A percentile compares a stretch with the other conserved stretches of the same genome.
These are phyloP conservation scores for Harpagifer antarcticus DNA, from an alignment of 2,797 vertebrate genomes.

Conservation along the genomic window DNA sequence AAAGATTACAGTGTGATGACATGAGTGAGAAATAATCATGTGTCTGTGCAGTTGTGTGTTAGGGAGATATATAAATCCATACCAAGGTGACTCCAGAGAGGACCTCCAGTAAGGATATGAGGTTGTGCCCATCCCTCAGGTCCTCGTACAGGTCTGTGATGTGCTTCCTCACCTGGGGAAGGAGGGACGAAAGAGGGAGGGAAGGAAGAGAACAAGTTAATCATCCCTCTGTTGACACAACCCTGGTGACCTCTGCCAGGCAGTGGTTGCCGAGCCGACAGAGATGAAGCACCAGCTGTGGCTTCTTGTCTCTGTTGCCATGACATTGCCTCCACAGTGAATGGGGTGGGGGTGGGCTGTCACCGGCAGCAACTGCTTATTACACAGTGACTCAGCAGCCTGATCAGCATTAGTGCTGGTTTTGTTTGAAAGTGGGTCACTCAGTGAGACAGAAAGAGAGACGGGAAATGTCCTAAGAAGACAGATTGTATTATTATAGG, in stretches of 20 bases:
- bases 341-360: background rate
- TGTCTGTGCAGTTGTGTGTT: background rate
- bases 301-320: constrained; percentile 51
- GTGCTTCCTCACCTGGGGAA: constrained; percentile 92
- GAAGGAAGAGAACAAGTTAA: background rate
- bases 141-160: constrained; percentile 96
- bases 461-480: background rate
- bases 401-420: constrained; percentile 9
- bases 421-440: constrained; percentile 38
- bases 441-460: background rate
- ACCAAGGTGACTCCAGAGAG: constrained; percentile 97
- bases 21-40: background rate
- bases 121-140: constrained; percentile 95
- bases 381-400: constrained; percentile 50
- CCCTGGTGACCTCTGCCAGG: constrained; percentile 51
- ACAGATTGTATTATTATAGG: background rate
- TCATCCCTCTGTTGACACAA: constrained; percentile 41
- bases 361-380: constrained; percentile 12
- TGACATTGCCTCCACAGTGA: constrained; percentile 14
- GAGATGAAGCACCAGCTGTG: constrained; percentile 55
- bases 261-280: constrained; percentile 49
- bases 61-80: constrained; percentile 42
- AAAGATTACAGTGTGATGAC: background rate
- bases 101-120: constrained; percentile 96
- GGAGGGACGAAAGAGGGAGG: background rate